A percentile compares a stretch with the other conserved stretches of the same genome.
Conservation (phyloP, 2,888 invertebrate genomes). For the Horisme vitalbata region DNA sequence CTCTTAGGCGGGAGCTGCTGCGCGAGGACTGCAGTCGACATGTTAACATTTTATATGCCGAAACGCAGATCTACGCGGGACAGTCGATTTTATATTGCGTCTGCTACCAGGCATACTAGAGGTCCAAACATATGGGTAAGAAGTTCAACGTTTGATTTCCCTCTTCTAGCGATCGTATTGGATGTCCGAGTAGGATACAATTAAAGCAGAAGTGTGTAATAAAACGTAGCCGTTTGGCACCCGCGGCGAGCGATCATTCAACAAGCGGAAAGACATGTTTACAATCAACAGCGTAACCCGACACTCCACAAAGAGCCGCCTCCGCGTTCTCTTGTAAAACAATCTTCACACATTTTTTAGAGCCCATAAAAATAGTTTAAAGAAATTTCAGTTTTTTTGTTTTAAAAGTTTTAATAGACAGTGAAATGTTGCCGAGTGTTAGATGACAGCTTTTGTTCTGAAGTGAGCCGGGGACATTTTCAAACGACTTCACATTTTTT, state of each 20-base stretch:
- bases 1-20: no score
- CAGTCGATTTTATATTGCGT: no score
- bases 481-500: constrained; percentile 68
- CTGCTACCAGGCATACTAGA: no score
- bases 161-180: not conserved
- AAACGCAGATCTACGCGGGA: no score
- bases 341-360: constrained; percentile 80
- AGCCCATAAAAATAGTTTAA: constrained; percentile 81
- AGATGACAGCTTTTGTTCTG: constrained; percentile 81
- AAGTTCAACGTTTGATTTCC: no score
- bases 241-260: constrained; percentile 65
- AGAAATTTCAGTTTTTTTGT: constrained; percentile 66
- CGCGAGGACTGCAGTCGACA: no score
- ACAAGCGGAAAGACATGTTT: constrained; percentile 77
- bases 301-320: constrained; percentile 80
- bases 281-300: constrained; percentile 74
- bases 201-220: constrained; percentile 32
- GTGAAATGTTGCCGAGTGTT: constrained; percentile 81
- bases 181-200: constrained; percentile 26
- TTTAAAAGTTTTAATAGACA: constrained; percentile 70
- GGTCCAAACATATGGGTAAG: no score
- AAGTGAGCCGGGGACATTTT: constrained; percentile 77
- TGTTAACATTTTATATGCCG: no score
- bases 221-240: constrained; percentile 55
- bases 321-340: constrained; percentile 76